Percentiles rank a stretch among this genome's conserved stretches.
Evolutionary conservation across 2,888 invertebrate species (phyloP).

Genomic region (Habroteleia sp.): DNA sequence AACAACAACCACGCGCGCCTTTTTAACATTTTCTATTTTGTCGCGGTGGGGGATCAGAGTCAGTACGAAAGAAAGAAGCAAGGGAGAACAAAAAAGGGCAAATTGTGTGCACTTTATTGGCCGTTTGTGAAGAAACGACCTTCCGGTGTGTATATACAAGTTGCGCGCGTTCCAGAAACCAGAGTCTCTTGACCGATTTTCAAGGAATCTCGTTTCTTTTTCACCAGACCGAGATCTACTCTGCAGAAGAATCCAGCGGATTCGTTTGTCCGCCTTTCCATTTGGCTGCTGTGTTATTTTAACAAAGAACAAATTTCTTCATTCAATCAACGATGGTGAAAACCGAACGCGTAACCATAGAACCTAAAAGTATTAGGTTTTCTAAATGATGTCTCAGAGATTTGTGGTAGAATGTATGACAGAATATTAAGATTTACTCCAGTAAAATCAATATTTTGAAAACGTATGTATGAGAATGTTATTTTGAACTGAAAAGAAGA

Average conservation of each 20-base stretch:
- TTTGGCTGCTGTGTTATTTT: conserved; percentile 22
- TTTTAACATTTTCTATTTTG: conserved; percentile 28
- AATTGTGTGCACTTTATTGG: conserved; percentile 59
- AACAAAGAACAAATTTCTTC: too few relatives aligned
- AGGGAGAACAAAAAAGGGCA: conserved; percentile 41
- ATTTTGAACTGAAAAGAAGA: too few relatives aligned
- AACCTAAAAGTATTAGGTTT: conserved; percentile 3
- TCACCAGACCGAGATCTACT: conserved; percentile 41
- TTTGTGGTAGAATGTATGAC: too few relatives aligned
- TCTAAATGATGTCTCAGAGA: too few relatives aligned
- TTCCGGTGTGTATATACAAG: conserved; percentile 56
- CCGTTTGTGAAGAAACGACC: conserved; percentile 57
- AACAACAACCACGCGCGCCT: conserved; percentile 13
- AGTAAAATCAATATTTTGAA: too few relatives aligned
- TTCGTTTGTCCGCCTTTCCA: conserved; percentile 26
- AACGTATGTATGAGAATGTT: too few relatives aligned
- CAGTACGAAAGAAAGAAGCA: background rate
- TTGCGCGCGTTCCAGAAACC: conserved; percentile 52
- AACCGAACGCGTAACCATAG: conserved; percentile 2
- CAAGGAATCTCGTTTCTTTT: conserved; percentile 57
- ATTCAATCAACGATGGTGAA: too few relatives aligned
- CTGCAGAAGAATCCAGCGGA: conserved; percentile 27
- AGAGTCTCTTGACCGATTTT: conserved; percentile 65
- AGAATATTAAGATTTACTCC: too few relatives aligned
- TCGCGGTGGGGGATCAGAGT: background rate